Conservation (phyloP, 1,140 invertebrate genomes). For the Bilobella aurantiaca region DNA sequence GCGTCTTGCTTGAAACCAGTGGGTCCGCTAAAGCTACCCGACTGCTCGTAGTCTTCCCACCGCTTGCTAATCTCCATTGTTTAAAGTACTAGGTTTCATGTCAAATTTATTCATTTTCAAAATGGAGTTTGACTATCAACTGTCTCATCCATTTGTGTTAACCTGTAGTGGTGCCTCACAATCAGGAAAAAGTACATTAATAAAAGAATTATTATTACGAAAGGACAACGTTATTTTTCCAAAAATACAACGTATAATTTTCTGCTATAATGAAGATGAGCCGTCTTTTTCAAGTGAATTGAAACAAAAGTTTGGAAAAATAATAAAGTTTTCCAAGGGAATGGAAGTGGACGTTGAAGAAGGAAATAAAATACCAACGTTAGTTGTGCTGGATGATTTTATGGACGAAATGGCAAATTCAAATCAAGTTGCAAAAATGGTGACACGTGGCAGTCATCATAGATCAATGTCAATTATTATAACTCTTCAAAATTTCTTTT, state of each 20-base stretch:
- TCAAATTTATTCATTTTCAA: too few relatives aligned
- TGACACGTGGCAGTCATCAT: conserved; percentile 13
- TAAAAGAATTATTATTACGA: not conserved
- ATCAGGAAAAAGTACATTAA: not conserved
- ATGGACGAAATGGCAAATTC: conserved; percentile 11
- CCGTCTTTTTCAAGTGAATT: not conserved
- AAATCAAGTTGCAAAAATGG: not conserved
- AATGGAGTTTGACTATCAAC: not conserved
- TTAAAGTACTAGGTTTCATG: too few relatives aligned
- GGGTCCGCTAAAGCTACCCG: not conserved
- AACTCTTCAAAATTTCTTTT: conserved; percentile 13
- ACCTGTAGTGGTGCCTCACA: not conserved
- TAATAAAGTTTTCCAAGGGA: conserved; percentile 15
- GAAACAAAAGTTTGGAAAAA: not conserved
- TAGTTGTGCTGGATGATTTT: conserved; percentile 19
- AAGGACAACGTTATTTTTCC: not conserved
- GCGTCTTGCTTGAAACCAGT: too few relatives aligned
- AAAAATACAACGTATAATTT: not conserved
- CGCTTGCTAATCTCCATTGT: not conserved
- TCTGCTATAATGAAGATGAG: not conserved
- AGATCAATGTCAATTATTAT: conserved; percentile 5
- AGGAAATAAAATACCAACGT: not conserved
- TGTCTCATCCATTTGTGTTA: not conserved
- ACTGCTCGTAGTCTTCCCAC: not conserved
- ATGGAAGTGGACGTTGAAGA: conserved; percentile 1